Conservation (phyloP, 2,797 vertebrate genomes). For the Myotis vivesi region DNA sequence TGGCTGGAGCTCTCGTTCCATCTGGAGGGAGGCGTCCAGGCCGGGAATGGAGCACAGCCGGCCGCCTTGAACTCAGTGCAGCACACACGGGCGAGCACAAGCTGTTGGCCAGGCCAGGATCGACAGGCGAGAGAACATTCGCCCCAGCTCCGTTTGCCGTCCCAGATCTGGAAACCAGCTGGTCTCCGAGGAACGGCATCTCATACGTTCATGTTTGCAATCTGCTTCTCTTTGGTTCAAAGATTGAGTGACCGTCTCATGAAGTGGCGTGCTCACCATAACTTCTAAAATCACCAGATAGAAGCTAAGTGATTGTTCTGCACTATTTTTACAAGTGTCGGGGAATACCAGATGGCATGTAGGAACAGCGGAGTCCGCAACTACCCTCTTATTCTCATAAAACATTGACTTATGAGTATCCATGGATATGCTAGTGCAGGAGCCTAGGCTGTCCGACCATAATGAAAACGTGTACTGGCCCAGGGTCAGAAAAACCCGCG, state of each 20-base stretch:
- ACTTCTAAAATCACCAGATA: constrained; percentile 70
- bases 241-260: constrained; percentile 2
- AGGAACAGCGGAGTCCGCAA: constrained; percentile 66
- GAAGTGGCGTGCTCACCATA: constrained; percentile 45
- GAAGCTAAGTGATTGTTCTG: constrained; percentile 61
- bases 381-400: constrained; percentile 50
- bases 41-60: accelerated
- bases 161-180: constrained; percentile 27
- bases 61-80: neutral
- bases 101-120: neutral
- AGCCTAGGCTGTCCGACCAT: neutral
- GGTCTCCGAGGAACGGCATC: neutral
- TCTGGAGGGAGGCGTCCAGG: neutral
- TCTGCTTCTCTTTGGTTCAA: constrained; percentile 33
- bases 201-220: neutral
- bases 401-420: neutral
- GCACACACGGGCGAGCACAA: accelerated
- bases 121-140: neutral
- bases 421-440: neutral
- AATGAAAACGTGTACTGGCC: neutral
- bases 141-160: neutral
- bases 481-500: neutral
- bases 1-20: neutral
- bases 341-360: constrained; percentile 72
- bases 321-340: constrained; percentile 4